Evolutionary conservation across 2,113 vertebrate genomes (phyloP).

Genomic region (Silurus glanis): DNA sequence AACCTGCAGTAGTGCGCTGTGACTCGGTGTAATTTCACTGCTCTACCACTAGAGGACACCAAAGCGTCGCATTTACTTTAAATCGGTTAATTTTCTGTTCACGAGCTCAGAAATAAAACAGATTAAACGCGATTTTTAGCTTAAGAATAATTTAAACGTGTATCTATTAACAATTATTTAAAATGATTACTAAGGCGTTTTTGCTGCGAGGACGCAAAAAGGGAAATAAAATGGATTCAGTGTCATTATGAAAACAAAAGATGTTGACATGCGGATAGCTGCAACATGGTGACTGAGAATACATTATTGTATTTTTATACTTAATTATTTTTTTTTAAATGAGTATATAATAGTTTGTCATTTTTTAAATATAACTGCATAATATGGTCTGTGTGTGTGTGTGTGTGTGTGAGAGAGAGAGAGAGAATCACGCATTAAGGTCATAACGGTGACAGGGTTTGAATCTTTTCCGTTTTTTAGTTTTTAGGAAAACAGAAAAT

Average conservation of each 20-base stretch:
- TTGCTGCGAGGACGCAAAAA: background rate
- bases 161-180: background rate
- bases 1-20: background rate
- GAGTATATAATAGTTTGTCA: background rate
- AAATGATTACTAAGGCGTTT: background rate
- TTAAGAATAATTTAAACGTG: background rate
- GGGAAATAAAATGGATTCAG: background rate
- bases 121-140: background rate
- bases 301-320: background rate
- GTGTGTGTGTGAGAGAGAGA: too few relatives aligned
- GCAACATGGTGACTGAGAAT: background rate
- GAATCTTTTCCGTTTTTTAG: background rate
- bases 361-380: too few relatives aligned
- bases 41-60: background rate
- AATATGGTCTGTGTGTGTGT: background rate
- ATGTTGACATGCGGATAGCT: background rate
- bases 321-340: background rate
- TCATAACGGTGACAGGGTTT: background rate
- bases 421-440: background rate
- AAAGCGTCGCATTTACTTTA: background rate
- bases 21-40: background rate
- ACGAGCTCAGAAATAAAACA: background rate
- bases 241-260: background rate
- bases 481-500: background rate
- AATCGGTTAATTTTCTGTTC: background rate